phyloP scores from a whole-genome alignment of 2,888 invertebrate genomes.

The Bembecia ichneumoniformis region DNA sequence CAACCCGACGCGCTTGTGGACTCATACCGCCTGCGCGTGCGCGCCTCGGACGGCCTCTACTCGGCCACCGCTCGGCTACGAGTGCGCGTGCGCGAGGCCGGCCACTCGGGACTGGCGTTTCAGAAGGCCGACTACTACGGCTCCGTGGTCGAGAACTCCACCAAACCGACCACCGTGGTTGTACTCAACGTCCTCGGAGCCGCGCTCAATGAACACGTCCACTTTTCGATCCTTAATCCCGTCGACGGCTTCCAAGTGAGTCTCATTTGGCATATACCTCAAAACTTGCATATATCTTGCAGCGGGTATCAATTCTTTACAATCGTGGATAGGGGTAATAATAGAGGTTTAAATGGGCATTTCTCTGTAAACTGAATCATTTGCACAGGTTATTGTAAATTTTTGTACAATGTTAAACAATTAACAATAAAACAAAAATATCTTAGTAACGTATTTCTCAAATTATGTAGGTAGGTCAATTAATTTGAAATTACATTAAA shows the following conservation, averaged over 20 bases:
- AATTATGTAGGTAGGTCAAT: too few relatives aligned
- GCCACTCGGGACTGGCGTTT: slow-evolving; percentile 82
- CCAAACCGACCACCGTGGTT: slow-evolving; percentile 83
- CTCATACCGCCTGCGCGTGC: slow-evolving; percentile 79
- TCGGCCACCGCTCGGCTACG: slow-evolving; percentile 75
- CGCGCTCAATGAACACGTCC: slow-evolving; percentile 87
- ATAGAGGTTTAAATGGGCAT: too few relatives aligned
- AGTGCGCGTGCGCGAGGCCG: slow-evolving; percentile 36
- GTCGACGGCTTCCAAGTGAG: slow-evolving; percentile 82
- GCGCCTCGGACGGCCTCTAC: slow-evolving; percentile 89
- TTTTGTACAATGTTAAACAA: too few relatives aligned
- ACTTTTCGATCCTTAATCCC: slow-evolving; percentile 90
- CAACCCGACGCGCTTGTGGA: slow-evolving; percentile 71
- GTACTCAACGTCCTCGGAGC: slow-evolving; percentile 92
- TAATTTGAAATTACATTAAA: too few relatives aligned
- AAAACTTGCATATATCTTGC: too few relatives aligned
- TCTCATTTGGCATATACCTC: too few relatives aligned
- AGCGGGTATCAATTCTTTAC: too few relatives aligned
- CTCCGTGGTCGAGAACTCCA: slow-evolving; percentile 87
- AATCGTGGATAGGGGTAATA: too few relatives aligned
- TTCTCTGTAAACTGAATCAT: too few relatives aligned
- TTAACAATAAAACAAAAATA: too few relatives aligned
- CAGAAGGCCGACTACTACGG: slow-evolving; percentile 85
- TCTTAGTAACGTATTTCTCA: too few relatives aligned
- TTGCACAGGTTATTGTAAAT: not conserved